A percentile compares a stretch with the other conserved stretches of the same genome.
Conservation (phyloP, 2,797 vertebrate species). For the Champsocephalus gunnari region DNA sequence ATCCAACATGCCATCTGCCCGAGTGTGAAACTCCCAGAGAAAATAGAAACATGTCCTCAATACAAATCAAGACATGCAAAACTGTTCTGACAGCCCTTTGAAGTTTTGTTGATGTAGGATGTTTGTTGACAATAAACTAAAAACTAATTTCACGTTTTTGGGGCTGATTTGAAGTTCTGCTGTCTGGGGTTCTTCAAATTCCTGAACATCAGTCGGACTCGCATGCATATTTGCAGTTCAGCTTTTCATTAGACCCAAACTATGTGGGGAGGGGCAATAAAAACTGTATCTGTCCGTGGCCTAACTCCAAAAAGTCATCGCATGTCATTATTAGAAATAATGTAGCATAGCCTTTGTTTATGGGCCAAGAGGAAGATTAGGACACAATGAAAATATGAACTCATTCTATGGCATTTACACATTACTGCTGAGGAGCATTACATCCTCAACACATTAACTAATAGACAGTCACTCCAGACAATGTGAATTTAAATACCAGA, state of each 20-base stretch:
- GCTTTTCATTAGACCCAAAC: conserved; percentile 34
- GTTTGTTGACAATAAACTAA: conserved; percentile 9
- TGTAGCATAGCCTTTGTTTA: neutral
- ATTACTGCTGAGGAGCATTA: conserved; percentile 7
- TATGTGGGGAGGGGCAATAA: conserved; percentile 2
- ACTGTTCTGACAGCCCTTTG: conserved; percentile 51
- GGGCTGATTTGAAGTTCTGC: conserved; percentile 51
- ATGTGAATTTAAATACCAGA: no score
- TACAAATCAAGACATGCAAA: conserved; percentile 32
- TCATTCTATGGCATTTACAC: conserved; percentile 37
- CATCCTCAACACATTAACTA: neutral
- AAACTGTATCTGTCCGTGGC: neutral
- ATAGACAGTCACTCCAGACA: neutral
- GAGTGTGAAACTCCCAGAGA: conserved; percentile 26
- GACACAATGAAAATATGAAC: conserved; percentile 11
- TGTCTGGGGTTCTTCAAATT: conserved; percentile 56
- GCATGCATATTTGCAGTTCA: conserved; percentile 32
- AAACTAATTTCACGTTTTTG: conserved; percentile 23
- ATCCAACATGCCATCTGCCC: conserved; percentile 33
- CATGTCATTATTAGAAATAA: neutral
- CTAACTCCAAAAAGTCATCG: neutral
- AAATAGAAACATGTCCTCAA: conserved; percentile 19
- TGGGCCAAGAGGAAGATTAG: conserved; percentile 4
- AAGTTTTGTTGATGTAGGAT: conserved; percentile 50
- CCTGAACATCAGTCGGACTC: conserved; percentile 45